Evolutionary conservation across 2,888 invertebrate genomes (phyloP), one percentile per base, ranked within the genome.

Genomic region (Tiliacea aurago): DNA sequence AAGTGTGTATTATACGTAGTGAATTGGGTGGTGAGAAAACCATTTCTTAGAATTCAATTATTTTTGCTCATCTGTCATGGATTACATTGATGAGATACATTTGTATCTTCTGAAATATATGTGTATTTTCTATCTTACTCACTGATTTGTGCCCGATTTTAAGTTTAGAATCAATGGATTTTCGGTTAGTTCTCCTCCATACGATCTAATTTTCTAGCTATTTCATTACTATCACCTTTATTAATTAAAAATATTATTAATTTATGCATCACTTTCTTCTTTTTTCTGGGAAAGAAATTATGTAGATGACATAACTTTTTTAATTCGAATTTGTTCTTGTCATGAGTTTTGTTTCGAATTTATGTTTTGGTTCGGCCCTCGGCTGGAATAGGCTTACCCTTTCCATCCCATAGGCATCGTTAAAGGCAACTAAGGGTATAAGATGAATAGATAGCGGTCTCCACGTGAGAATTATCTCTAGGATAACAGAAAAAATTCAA

Each of bases 341-440:
- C 61, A 70, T 70, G 65, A 66, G 51, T 70, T 77, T 77, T 51
- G 70, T 70, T 77, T 62, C 51, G 15, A 77, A 79, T 79, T 76
- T 77, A 78, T 81, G 61, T 70, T 62, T 53, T 23, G 56, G 61
- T 77, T 62, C n/a, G 70, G 47, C 61, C 49, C n/a, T 77, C 23
- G 15, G 53, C 62, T 61, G 47, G 59, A 55, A 81, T 62, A 82
- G 82, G 23, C 37, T 11, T 53, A 81, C 78, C 78, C 43, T 65
- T 76, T 23, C 18, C n/a, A 37, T 79, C 82, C 82, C 78, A 53
- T 66, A 77, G 70, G 78, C 62, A 70, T 77, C 78, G 82, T 79
- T 76, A 82, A 55, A 62, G 41, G 76, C 81, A 81, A 75, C 65
- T 65, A 62, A 70, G 56, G 82, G 65, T 81, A 47, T 61, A 53